Evolutionary conservation across 2,797 vertebrate genomes (phyloP).

Genomic region (Sphenodon punctatus): DNA sequence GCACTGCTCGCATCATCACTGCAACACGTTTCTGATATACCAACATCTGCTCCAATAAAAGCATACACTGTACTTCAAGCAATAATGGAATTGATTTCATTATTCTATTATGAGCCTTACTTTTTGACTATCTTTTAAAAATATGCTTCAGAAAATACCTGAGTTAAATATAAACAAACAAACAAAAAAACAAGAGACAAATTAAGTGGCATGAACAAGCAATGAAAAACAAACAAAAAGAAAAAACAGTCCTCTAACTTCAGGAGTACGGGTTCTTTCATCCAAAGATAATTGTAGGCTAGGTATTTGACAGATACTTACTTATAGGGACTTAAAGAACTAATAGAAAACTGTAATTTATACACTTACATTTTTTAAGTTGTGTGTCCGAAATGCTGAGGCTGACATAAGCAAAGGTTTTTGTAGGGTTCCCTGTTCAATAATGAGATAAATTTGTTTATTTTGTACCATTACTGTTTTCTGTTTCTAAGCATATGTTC

Average conservation of each 20-base stretch:
- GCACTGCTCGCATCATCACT: no score
- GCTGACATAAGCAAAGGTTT: constrained; percentile 91
- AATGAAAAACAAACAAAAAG: neutral
- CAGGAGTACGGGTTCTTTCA: neutral
- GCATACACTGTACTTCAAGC: no score
- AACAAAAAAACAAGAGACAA: neutral
- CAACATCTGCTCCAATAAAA: neutral
- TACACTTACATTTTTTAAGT: constrained; percentile 85
- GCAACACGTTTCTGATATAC: no score
- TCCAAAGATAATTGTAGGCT: neutral
- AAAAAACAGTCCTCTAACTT: neutral
- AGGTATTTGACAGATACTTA: neutral
- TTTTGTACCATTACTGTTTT: no score
- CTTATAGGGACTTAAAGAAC: neutral
- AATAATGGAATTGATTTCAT: no score
- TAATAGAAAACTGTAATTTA: neutral
- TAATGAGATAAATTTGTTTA: constrained; percentile 5
- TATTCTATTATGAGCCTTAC: no score
- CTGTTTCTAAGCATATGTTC: no score
- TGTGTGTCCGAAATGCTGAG: constrained; percentile 84
- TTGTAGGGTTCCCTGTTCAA: constrained; percentile 84
- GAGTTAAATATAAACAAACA: neutral
- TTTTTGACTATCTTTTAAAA: no score
- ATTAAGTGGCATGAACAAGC: neutral
- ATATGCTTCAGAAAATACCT: no score